Evolutionary conservation across 2,888 invertebrate species (phyloP), one percentile per base, ranked within the genome.

Genomic region (Siphlonurus alternatus): DNA sequence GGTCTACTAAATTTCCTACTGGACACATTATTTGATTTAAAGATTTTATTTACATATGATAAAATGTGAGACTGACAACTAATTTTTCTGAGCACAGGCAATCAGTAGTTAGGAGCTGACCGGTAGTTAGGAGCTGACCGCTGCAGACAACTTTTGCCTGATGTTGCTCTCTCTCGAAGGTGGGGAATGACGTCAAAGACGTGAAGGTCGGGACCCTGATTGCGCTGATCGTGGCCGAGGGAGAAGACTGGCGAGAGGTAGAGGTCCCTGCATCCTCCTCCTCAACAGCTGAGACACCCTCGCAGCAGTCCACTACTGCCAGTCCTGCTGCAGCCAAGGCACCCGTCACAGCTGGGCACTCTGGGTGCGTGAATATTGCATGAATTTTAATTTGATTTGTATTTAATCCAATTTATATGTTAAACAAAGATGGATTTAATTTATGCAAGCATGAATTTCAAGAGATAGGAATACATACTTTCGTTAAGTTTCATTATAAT

Each of bases 201-300:
- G 72, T 83, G 1, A 77, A 79, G 72, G 78, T 85, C 10, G 80
- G 81, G 53, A 73, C 76, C 2, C 68, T 83, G 65, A 84, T 85
- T 65, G 85, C 81, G n/a, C 71, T 85, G 38, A 76, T 82, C 66
- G 83, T 82, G 2, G 81, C 79, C 19, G 76, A 78, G 67, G 83
- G 80, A 1, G 82, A 84, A 69, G 83, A 84, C 71, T 84, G 84
- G 84, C 78, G 81, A 72, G 75, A 76, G 66, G 78, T 80, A 1
- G 76, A 77, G 71, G 67, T 74, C 62, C 75, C 77, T 38, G 23
- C 69, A 24, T 19, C 60, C 15, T 63, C 63, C 10, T n/a, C 24
- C 3, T 19, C 23, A 23, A 20, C 22, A 19, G 19, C 15, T 19
- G 19, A 19, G 25, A 2, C 62, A 22, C 24, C 61, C 22, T 7